These are phyloP conservation scores for Grammomys dolichurus DNA, from an alignment of 2,113 vertebrate species.

Conservation along the genomic window DNA sequence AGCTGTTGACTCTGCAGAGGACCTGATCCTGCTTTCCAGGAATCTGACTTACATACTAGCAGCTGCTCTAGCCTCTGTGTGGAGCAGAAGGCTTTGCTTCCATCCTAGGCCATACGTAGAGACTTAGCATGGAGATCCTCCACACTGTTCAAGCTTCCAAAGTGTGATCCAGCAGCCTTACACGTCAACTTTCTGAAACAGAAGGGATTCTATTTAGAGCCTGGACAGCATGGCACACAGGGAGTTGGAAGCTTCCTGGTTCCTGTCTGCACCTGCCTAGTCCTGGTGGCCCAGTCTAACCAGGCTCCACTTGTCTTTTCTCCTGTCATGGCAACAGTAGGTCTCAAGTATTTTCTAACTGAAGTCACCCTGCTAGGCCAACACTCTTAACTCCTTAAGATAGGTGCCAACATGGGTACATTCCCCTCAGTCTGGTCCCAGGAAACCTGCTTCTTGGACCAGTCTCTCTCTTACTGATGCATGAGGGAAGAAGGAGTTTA, in stretches of 20 bases:
- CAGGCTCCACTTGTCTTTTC: neutral
- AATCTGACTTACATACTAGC: neutral
- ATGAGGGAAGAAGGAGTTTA: neutral
- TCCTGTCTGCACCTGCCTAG: neutral
- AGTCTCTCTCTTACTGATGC: neutral
- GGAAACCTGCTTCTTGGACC: neutral
- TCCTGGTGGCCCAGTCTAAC: neutral
- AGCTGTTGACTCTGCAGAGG: neutral
- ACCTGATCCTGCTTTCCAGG: conserved; percentile 23
- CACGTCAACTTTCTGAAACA: conserved; percentile 34
- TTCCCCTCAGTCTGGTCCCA: neutral
- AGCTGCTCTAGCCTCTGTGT: neutral
- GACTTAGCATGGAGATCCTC: conserved; percentile 39
- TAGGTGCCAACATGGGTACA: neutral
- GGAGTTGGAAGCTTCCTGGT: conserved; percentile 24
- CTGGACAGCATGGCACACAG: neutral
- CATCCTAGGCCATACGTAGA: conserved; percentile 24
- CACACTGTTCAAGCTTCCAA: neutral
- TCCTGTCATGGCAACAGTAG: neutral
- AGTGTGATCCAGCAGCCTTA: conserved; percentile 7
- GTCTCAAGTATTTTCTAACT: neutral
- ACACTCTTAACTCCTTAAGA: neutral
- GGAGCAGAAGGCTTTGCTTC: conserved; percentile 29
- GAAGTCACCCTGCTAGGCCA: neutral
- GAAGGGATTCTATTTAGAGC: conserved; percentile 69